phyloP scores from a whole-genome alignment of 2,888 invertebrate genomes.

The Hoplodrina ambigua region DNA sequence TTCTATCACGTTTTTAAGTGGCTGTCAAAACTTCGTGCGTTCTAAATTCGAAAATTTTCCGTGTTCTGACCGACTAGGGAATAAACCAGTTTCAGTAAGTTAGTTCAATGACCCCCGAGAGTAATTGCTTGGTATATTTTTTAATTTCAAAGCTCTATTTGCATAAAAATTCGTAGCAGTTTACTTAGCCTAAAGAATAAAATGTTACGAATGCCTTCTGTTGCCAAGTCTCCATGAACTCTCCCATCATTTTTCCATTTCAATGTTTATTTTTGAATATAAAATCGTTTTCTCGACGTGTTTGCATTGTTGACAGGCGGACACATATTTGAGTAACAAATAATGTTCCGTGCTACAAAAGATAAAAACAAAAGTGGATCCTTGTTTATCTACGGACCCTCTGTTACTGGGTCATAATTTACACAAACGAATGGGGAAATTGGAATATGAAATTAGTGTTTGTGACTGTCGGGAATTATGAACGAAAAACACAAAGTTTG shows the following conservation, averaged over 20 bases:
- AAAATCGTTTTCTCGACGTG: conserved; percentile 20
- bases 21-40: conserved; percentile 18
- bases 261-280: conserved; percentile 26
- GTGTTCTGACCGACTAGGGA: conserved; percentile 13
- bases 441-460: conserved; percentile 45
- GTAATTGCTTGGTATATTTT: conserved; percentile 24
- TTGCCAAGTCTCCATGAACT: conserved; percentile 10
- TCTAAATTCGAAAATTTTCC: conserved; percentile 30
- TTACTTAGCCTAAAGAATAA: conserved; percentile 10
- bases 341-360: conserved; percentile 38
- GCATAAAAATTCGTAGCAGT: background rate
- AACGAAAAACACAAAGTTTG: conserved; percentile 35
- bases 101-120: conserved; percentile 14
- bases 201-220: background rate
- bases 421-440: conserved; percentile 42
- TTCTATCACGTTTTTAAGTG: conserved; percentile 12
- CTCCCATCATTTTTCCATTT: conserved; percentile 35
- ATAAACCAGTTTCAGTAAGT: conserved; percentile 30
- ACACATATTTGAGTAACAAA: conserved; percentile 42
- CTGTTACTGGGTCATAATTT: conserved; percentile 32
- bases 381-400: conserved; percentile 36
- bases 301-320: conserved; percentile 30
- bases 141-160: conserved; percentile 32
- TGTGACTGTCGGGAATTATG: conserved; percentile 31
- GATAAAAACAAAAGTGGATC: conserved; percentile 30